Base-by-base conservation (phyloP, 2,888 invertebrate species). In the Globia sparganii region DNA sequence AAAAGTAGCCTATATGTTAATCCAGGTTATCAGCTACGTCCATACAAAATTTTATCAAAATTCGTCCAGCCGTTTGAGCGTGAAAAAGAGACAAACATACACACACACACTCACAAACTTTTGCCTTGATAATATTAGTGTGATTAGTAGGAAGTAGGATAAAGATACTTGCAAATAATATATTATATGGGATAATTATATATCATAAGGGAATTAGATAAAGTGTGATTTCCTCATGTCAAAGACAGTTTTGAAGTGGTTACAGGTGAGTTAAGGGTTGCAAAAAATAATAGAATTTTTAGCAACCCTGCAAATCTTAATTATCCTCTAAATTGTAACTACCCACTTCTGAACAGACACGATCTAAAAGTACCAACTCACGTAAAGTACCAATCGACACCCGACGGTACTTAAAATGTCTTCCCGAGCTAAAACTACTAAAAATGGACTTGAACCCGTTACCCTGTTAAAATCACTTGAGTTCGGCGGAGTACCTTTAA, bases 391-490 rank as follows among this genome's bases (percentile, higher is more conserved):
- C 84, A 65, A 75, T 82, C 74, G 56, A 73, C 72, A 77, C 68
- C 75, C 86, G 76, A 65, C 64, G 43, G 67, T 62, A 84, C 79
- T 81, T 53, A 28, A 53, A 76, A 62, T 61, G 58, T 59, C 73
- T 46, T 69, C 59, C 75, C 64, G 4, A 49, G 31, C 72, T 15
- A 56, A 71, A 64, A 72, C 62, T 28, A 72, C 72, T 40, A 72
- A 72, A 83, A 82, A 72, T 21, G 74, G 31, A 85, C 43, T 75
- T 64, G 15, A 75, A 84, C 81, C 59, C 75, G 68, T 87, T 87
- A 84, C 61, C 64, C 70, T 78, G 67, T 84, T 73, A 43, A 83
- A 76, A 64, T 62, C 78, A 75, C 75, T 77, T 56, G 11, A 77
- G 77, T 67, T 70, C 59, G 56, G 28, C 69, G 61, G 67, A 87